Conservation (phyloP, 1,140 invertebrate species). For the Spodoptera litura region DNA sequence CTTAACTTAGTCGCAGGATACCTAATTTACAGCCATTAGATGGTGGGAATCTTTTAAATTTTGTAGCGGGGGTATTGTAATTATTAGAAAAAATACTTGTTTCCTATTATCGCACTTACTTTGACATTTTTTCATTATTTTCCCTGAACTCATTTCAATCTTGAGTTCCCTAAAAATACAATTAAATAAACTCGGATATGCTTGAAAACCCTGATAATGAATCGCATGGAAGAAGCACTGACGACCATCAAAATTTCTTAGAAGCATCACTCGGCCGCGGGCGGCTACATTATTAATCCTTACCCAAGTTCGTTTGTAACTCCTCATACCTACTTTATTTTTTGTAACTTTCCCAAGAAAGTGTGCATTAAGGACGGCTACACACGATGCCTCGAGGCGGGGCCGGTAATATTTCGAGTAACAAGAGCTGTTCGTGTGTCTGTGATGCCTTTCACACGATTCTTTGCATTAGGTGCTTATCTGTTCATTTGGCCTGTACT, state of each 20-base stretch:
- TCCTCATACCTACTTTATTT: slow-evolving; percentile 26
- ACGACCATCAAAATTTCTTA: slow-evolving; percentile 16
- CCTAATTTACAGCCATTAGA: too few relatives aligned
- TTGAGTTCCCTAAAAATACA: neutral
- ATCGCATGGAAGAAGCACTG: neutral
- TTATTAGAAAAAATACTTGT: too few relatives aligned
- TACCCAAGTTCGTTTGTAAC: slow-evolving; percentile 23
- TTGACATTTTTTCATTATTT: neutral
- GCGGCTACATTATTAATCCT: slow-evolving; percentile 38
- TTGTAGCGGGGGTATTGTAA: too few relatives aligned
- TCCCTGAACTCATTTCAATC: neutral
- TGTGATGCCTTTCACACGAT: slow-evolving; percentile 32
- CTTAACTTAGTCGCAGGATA: too few relatives aligned
- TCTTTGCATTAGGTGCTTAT: slow-evolving; percentile 24
- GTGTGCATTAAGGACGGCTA: slow-evolving; percentile 39
- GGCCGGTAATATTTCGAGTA: slow-evolving; percentile 38
- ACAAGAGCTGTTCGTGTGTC: slow-evolving; percentile 3
- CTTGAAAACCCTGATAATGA: neutral
- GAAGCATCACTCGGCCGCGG: slow-evolving; percentile 22
- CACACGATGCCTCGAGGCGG: slow-evolving; percentile 37
- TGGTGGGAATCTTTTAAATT: too few relatives aligned
- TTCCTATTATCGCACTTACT: neutral
- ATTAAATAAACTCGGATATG: neutral
- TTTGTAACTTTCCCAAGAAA: slow-evolving; percentile 45
- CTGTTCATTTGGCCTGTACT: slow-evolving; percentile 24